phyloP scores from a whole-genome alignment of 2,888 invertebrate genomes.

The Orthosia gothica region DNA sequence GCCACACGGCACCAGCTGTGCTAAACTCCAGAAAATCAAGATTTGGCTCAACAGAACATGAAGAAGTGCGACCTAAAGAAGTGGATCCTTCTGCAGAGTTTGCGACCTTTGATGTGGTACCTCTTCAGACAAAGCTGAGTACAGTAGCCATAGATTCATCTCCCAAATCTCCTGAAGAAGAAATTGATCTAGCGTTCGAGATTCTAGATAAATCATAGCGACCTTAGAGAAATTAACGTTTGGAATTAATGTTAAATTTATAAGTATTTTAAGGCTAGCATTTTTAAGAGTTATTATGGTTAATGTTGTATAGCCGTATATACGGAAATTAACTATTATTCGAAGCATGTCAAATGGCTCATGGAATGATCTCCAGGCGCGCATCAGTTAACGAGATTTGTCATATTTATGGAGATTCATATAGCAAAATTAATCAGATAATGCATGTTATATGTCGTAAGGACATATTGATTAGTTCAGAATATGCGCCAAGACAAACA shows the following conservation, averaged over 20 bases:
- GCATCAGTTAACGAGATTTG: neutral
- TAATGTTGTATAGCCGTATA: neutral
- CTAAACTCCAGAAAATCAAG: conserved; percentile 43
- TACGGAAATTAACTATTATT: conserved; percentile 7
- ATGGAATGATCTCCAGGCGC: conserved; percentile 14
- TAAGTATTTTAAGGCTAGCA: conserved; percentile 13
- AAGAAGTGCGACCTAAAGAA: conserved; percentile 22
- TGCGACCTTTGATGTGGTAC: conserved; percentile 32
- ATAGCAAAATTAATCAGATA: neutral
- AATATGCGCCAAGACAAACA: conserved; percentile 17
- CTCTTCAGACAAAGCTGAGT: conserved; percentile 51
- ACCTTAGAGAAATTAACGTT: neutral
- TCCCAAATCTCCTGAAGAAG: conserved; percentile 82
- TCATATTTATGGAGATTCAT: neutral
- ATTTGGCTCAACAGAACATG: conserved; percentile 29
- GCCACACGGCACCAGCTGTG: conserved; percentile 57
- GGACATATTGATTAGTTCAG: conserved; percentile 11
- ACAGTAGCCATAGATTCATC: conserved; percentile 30
- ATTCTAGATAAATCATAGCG: conserved; percentile 84
- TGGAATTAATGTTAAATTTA: neutral
- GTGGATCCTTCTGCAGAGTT: conserved; percentile 23
- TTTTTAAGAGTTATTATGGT: conserved; percentile 16
- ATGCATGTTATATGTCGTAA: neutral
- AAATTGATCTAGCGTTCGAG: conserved; percentile 88
- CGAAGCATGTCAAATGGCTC: conserved; percentile 3